Evolutionary conservation across 2,113 vertebrate genomes (phyloP), one percentile per base, ranked within the genome.

Genomic region (Muntiacus reevesi): DNA sequence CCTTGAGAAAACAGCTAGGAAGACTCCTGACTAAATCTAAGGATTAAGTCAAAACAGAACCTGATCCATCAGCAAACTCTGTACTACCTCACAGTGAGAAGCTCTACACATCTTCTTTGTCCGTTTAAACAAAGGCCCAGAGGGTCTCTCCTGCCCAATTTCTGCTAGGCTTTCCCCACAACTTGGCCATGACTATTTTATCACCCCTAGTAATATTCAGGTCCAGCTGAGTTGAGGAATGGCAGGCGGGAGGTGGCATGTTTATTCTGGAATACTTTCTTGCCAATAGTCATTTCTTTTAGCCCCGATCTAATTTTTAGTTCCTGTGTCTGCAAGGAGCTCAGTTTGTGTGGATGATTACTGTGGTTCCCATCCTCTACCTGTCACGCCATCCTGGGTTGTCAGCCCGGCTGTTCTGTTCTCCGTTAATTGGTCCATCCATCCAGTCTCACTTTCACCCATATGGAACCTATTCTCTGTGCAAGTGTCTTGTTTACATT

Each of bases 401-500:
- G n/a, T 57, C 92, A 64, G 64, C 52, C 40, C 3, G 7, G 36
- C 92, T 62, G 54, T 40, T 88, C 85, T 95, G 54, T 91, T 94
- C 87, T 86, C 64, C 13, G 7, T 62, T 94, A 79, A 88, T 47
- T 88, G 82, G 92, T 91, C 13, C 9, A 87, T 57, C 74, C 55
- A 36, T 71, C 40, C 79, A 8, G 76, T 40, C 89, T 94, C 87
- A 21, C 95, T 95, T 86, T 95, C 54, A 47, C 89, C 81, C 96
- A 95, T 85, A 95, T 94, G 97, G 97, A 98, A 97, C 96, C 95
- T 82, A 94, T 97, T 98, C 96, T 97, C 76, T 57, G 47, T 25
- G 43, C 87, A 87, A 96, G 95, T 52, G 92, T 88, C 92, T 95
- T 92, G 95, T 96, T 97, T 95, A 89, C 87, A 87, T 91, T 93